These are phyloP conservation scores for Acanthopagrus latus DNA, from an alignment of 2,797 vertebrate genomes.

Conservation along the genomic window DNA sequence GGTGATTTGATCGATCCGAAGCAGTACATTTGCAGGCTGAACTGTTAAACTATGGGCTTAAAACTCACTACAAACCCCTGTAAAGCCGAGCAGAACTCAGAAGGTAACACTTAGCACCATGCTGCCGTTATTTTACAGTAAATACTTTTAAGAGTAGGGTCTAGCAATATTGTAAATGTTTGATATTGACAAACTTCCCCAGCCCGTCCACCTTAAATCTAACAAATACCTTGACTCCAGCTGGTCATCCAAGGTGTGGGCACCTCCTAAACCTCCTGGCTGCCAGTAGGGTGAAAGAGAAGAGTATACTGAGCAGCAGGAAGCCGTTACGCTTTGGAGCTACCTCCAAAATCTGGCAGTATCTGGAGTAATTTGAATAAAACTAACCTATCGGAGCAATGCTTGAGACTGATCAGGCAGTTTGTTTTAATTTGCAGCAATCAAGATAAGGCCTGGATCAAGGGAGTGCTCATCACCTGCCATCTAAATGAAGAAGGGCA, in stretches of 20 bases:
- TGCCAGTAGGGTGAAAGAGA: too few species aligned
- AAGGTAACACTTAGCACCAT: not conserved
- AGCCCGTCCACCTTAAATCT: not conserved
- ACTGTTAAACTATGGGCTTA: too few species aligned
- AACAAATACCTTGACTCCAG: not conserved
- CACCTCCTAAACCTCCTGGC: too few species aligned
- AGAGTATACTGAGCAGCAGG: not conserved
- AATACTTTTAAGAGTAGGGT: not conserved
- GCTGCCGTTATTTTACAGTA: not conserved
- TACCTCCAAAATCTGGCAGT: too few species aligned
- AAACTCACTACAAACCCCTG: not conserved
- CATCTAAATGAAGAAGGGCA: not conserved
- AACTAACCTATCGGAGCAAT: not conserved
- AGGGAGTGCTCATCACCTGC: not conserved
- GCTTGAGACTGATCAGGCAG: not conserved
- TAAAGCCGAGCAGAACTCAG: not conserved
- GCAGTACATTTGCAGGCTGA: not conserved
- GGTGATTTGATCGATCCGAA: too few species aligned
- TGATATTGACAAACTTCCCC: not conserved
- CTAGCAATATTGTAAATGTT: not conserved
- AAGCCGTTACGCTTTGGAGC: too few species aligned
- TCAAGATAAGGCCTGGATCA: not conserved
- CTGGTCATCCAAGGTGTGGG: too few species aligned
- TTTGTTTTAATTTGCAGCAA: not conserved
- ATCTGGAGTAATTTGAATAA: not conserved